Conservation (phyloP, 2,113 vertebrate species). For the Tautogolabrus adspersus region DNA sequence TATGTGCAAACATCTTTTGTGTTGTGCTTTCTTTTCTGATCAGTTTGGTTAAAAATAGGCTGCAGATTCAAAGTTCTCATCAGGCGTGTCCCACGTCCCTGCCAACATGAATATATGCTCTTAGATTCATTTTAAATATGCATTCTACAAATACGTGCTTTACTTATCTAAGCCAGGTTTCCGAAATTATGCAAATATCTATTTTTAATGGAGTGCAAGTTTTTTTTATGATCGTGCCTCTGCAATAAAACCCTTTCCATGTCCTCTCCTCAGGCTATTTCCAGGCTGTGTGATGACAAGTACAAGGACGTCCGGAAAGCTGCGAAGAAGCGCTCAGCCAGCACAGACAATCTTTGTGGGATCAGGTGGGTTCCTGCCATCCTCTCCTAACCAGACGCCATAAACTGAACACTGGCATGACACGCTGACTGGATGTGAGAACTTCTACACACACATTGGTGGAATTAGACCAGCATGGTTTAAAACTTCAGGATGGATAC, state of each 20-base stretch:
- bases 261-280: constrained; percentile 71
- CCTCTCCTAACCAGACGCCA: constrained; percentile 60
- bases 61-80: too few species aligned
- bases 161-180: too few species aligned
- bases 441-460: too few species aligned
- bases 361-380: constrained; percentile 74
- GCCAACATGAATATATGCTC: too few species aligned
- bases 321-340: constrained; percentile 69
- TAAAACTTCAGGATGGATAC: not conserved
- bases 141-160: too few species aligned
- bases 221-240: not conserved
- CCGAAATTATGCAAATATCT: too few species aligned
- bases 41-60: too few species aligned
- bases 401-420: not conserved
- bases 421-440: too few species aligned
- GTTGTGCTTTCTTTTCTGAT: too few species aligned
- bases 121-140: not conserved
- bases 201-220: too few species aligned
- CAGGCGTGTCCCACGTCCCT: too few species aligned
- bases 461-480: not conserved
- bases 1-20: too few species aligned
- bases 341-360: constrained; percentile 72
- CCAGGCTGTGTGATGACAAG: constrained; percentile 70
- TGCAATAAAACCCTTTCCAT: not conserved
- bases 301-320: constrained; percentile 64